Evolutionary conservation across 2,888 invertebrate species (phyloP).

Genomic region (Leptopterna dolabrata): DNA sequence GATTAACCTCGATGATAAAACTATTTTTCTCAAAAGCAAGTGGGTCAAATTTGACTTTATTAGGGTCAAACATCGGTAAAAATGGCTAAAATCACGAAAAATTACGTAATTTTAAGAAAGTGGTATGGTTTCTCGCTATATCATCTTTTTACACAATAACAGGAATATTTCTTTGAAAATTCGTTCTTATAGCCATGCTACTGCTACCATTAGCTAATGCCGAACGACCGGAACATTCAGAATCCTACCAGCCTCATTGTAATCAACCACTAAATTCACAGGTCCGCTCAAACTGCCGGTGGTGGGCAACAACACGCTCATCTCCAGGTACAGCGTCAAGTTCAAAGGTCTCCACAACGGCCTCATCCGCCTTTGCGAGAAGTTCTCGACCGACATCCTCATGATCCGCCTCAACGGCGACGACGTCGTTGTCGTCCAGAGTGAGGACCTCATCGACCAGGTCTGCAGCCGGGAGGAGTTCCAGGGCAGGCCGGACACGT

Average conservation of each 20-base stretch:
- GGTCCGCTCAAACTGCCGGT: conserved; percentile 69
- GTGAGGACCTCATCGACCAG: conserved; percentile 69
- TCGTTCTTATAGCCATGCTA: too few species aligned
- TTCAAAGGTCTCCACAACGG: conserved; percentile 71
- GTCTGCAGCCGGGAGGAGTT: conserved; percentile 73
- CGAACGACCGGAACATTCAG: background rate
- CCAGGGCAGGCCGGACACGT: conserved; percentile 75
- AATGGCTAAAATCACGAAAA: too few species aligned
- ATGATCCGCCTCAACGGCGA: conserved; percentile 72
- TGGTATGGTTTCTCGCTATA: too few species aligned
- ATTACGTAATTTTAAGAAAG: too few species aligned
- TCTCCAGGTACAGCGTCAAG: conserved; percentile 66
- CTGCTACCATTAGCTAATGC: background rate
- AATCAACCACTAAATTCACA: conserved; percentile 59
- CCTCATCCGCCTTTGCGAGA: conserved; percentile 68
- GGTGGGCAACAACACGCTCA: conserved; percentile 67
- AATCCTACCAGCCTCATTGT: background rate
- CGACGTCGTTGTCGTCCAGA: conserved; percentile 71
- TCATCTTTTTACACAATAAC: too few species aligned
- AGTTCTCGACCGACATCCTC: conserved; percentile 70
- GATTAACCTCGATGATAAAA: too few species aligned
- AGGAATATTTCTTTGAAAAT: too few species aligned
- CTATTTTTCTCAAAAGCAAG: too few species aligned
- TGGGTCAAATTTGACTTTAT: too few species aligned
- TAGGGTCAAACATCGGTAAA: too few species aligned